These are phyloP conservation scores for Spinus pinus DNA, from an alignment of 2,797 vertebrate species.

Conservation along the genomic window DNA sequence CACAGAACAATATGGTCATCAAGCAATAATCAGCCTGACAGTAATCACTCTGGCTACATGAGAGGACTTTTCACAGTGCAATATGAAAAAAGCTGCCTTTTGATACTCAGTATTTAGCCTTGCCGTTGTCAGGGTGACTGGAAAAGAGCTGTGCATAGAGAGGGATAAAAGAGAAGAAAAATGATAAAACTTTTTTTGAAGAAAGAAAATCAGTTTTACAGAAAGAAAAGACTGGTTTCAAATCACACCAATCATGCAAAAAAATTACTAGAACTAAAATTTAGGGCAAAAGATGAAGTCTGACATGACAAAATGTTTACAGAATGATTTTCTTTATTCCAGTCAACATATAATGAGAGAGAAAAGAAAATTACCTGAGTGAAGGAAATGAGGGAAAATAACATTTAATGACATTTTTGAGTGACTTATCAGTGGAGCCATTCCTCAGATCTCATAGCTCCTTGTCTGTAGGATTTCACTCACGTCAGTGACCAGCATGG, in stretches of 20 bases:
- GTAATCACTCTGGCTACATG: background rate
- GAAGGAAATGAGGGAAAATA: background rate
- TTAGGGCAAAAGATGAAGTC: background rate
- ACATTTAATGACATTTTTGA: background rate
- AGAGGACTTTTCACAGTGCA: background rate
- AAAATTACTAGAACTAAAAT: background rate
- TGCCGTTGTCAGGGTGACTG: conserved; percentile 24
- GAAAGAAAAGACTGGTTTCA: background rate
- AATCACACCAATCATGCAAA: background rate
- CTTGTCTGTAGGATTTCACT: background rate
- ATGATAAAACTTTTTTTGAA: background rate
- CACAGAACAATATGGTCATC: conserved; percentile 25
- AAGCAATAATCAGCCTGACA: conserved; percentile 24
- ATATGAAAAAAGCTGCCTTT: background rate
- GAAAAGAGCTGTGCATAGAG: background rate
- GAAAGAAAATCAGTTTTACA: background rate
- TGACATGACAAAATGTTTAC: background rate
- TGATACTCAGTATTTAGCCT: background rate
- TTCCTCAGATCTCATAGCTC: background rate
- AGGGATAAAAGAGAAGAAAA: background rate
- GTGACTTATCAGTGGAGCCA: background rate
- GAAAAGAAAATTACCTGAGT: background rate
- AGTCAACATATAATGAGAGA: background rate
- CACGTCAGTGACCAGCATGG: fast-evolving
- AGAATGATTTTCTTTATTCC: background rate